These are phyloP conservation scores for Epinephelus coioides DNA, from an alignment of 2,797 vertebrate species.

Conservation along the genomic window DNA sequence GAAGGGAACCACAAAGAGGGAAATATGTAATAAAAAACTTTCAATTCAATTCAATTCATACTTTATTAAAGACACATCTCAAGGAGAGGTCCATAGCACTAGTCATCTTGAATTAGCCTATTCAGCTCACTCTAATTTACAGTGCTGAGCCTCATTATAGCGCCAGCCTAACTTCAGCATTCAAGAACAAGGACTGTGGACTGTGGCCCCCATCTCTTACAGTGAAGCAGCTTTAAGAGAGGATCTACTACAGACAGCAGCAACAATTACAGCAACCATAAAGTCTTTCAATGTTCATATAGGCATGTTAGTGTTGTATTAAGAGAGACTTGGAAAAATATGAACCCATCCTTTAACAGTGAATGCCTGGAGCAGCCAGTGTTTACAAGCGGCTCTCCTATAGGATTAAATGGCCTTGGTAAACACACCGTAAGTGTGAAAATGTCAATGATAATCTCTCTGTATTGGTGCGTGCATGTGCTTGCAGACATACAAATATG, in stretches of 20 bases:
- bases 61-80: too few relatives aligned
- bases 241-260: background rate
- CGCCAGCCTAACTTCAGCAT: background rate
- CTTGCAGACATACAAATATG: slow-evolving; percentile 39
- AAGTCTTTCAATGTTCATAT: background rate
- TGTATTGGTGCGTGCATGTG: slow-evolving; percentile 30
- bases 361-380: slow-evolving; percentile 24
- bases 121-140: background rate
- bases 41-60: too few relatives aligned
- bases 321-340: background rate
- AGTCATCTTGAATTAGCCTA: background rate
- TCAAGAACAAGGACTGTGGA: background rate
- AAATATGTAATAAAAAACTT: background rate
- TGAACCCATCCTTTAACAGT: background rate
- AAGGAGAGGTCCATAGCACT: too few relatives aligned
- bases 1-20: background rate
- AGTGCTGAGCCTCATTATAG: background rate
- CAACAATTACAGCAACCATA: background rate
- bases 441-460: slow-evolving; percentile 36
- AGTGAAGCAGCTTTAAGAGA: too few relatives aligned
- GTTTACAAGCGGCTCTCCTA: slow-evolving; percentile 17
- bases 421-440: slow-evolving; percentile 35
- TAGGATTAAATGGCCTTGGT: slow-evolving; percentile 24
- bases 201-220: background rate
- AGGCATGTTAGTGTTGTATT: background rate